Conservation (phyloP, 2,888 invertebrate species). For the Spatulosminthurus flaviceps region DNA sequence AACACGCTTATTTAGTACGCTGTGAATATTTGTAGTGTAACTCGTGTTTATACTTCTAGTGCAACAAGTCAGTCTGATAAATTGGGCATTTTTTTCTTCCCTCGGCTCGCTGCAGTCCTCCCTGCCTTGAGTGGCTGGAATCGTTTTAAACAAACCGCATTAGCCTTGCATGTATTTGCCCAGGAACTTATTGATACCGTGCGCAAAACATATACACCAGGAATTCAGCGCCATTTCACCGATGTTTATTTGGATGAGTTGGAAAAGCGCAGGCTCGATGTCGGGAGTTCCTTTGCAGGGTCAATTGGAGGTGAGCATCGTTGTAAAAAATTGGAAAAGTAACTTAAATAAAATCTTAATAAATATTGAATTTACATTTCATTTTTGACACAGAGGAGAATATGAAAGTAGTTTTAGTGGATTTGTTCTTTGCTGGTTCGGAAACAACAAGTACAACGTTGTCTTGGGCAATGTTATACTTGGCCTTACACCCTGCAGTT, state of each 20-base stretch:
- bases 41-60: background rate
- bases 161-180: background rate
- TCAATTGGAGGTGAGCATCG: slow-evolving; percentile 2
- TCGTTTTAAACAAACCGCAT: background rate
- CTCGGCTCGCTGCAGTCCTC: background rate
- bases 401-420: background rate
- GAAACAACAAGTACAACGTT: background rate
- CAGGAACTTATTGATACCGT: background rate
- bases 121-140: slow-evolving; percentile 1
- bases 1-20: too few species aligned
- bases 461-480: background rate
- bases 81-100: slow-evolving; percentile 25
- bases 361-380: background rate
- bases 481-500: background rate
- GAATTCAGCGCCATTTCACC: background rate
- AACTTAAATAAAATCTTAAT: too few species aligned
- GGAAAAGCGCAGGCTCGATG: background rate
- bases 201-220: background rate
- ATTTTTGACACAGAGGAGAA: slow-evolving; percentile 10
- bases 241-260: slow-evolving; percentile 12
- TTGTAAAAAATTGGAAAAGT: too few species aligned
- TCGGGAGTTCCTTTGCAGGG: background rate
- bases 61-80: slow-evolving; percentile 11
- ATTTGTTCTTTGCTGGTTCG: slow-evolving; percentile 15
- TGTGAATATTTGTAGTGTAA: background rate